These are phyloP conservation scores for Illadopsis cleaveri DNA, from an alignment of 2,113 vertebrate genomes.

Conservation along the genomic window DNA sequence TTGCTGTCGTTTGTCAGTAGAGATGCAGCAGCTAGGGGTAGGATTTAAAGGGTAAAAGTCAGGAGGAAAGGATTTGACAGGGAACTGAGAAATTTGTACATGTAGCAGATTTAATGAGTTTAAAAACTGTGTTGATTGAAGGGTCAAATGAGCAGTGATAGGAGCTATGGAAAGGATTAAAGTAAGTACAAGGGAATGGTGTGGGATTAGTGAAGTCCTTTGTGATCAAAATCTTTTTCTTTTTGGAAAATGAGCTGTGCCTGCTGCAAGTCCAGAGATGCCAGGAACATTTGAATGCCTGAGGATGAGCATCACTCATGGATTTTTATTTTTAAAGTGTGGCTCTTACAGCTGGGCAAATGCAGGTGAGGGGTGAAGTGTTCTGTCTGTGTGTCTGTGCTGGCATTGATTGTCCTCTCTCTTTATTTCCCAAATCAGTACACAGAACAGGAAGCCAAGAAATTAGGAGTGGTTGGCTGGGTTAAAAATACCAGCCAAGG, in stretches of 20 bases:
- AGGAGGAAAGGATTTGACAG: neutral
- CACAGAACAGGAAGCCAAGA: constrained; percentile 86
- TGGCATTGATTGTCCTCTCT: constrained; percentile 11
- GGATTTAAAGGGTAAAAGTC: neutral
- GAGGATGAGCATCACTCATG: neutral
- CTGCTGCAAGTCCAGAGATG: neutral
- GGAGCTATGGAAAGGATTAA: neutral
- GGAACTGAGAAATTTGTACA: neutral
- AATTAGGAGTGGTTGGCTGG: constrained; percentile 90
- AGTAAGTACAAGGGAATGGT: neutral
- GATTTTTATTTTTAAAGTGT: neutral
- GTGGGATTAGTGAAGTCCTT: neutral
- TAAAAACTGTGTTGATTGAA: neutral
- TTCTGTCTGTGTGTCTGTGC: neutral
- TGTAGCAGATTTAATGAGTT: neutral
- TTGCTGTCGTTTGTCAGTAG: neutral
- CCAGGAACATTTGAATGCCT: neutral
- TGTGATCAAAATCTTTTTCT: neutral
- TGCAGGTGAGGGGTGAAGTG: neutral
- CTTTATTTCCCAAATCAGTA: constrained; percentile 77
- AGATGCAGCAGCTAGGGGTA: neutral
- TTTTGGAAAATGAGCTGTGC: neutral
- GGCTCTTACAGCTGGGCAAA: neutral
- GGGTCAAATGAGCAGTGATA: neutral
- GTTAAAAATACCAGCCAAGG: constrained; percentile 88